Base-by-base conservation (phyloP, 2,113 vertebrate species). In the Tragelaphus strepsiceros region DNA sequence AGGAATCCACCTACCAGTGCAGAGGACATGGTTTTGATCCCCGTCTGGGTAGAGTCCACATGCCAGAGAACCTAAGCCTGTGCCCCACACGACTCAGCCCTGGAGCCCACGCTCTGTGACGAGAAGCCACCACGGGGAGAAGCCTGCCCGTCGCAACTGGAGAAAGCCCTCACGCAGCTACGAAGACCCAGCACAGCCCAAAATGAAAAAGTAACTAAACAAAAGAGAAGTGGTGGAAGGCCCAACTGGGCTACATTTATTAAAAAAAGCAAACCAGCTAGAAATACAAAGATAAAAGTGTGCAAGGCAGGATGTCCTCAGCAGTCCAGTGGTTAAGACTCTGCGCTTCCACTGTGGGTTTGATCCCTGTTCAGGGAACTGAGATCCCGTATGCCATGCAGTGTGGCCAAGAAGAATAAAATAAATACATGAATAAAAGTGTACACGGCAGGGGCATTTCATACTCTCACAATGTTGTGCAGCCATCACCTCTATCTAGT, bases 71-170 rank as follows among this genome's bases (percentile, higher is more conserved):
- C 15, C 24, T 7, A 46, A 46, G 74, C 39, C 24, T 26, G 39
- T 26, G 13, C 13, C 7, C 39, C 74, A 46, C 13, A 46, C 22
- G 6, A 7, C 22, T 7, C 22, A 77, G 74, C 2, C 74, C 74
- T 15, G 43, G 39, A 46, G 39, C 39, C 22, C 22, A 4, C 14
- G 6, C 1, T 26, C 74, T 0, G 1, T 1, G 0, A 28, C 24
- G 39, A 78, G 74, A 28, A 4, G 39, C 74, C 24, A 8, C 12
- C 74, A 26, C 13, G 28, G 24, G 39, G 35, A 43, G 71, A 4
- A 43, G 71, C 39, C 71, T 26, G 22, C 6, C 2, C 6, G 30
- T 24, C 11, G 2, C n/a, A 71, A 5, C 64, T 5, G 17, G 17
- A 21, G n/a, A 11, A 10, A 39, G n/a, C 19, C 19, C n/a, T 12